Percentiles rank a stretch among this genome's conserved stretches.
Conservation (phyloP, 2,113 vertebrate genomes). For the Penelope pileata region DNA sequence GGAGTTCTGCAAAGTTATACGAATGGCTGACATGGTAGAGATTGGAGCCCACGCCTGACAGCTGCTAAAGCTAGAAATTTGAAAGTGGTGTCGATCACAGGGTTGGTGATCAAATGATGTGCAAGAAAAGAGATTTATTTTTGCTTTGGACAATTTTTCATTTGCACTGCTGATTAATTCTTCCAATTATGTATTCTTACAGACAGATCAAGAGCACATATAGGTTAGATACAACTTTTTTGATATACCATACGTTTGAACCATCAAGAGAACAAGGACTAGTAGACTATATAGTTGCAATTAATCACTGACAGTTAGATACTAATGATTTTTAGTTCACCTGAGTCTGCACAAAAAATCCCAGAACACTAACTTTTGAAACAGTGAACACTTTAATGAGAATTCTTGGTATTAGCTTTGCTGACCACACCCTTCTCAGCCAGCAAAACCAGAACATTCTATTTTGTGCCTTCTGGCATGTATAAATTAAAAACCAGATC, state of each 20-base stretch:
- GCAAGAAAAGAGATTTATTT: neutral
- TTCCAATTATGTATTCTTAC: neutral
- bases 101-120: neutral
- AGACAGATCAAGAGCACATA: neutral
- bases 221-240: neutral
- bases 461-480: neutral
- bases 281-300: neutral
- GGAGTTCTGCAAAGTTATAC: neutral
- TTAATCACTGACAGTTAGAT: neutral
- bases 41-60: neutral
- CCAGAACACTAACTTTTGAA: neutral
- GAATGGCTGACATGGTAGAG: neutral
- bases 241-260: neutral
- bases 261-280: neutral
- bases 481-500: neutral
- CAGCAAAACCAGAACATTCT: neutral
- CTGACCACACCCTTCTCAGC: neutral
- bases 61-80: neutral
- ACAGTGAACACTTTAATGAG: neutral
- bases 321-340: neutral
- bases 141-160: neutral
- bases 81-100: neutral
- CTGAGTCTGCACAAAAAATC: neutral
- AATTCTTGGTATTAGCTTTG: neutral
- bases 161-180: neutral